Evolutionary conservation across 2,888 invertebrate species (phyloP).

Genomic region (Parapristionchus giblindavisi): DNA sequence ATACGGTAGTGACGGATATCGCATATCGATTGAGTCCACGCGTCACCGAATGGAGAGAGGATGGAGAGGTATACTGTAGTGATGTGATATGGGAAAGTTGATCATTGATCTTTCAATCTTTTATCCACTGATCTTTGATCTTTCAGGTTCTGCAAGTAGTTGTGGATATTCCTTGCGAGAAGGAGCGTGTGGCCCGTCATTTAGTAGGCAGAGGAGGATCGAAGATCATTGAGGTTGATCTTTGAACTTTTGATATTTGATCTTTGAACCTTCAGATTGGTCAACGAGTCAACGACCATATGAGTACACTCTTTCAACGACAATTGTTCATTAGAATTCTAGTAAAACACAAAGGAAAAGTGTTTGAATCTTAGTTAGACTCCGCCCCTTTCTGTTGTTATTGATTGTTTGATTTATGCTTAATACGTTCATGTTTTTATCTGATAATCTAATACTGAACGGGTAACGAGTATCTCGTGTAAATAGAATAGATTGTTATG

Average conservation of each 20-base stretch:
- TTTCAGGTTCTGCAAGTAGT: slow-evolving; percentile 53
- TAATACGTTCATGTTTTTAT: not conserved
- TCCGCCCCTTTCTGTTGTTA: not conserved
- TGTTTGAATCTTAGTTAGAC: slow-evolving; percentile 27
- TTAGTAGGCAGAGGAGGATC: slow-evolving; percentile 45
- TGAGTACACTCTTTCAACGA: slow-evolving; percentile 55
- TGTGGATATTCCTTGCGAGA: slow-evolving; percentile 58
- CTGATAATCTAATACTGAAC: not conserved
- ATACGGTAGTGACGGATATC: slow-evolving; percentile 84
- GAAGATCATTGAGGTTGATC: slow-evolving; percentile 37
- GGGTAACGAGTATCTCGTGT: no score
- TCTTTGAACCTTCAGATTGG: slow-evolving; percentile 44
- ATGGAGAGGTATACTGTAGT: slow-evolving; percentile 46
- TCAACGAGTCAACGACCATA: slow-evolving; percentile 53
- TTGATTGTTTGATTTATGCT: not conserved
- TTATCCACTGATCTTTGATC: not conserved
- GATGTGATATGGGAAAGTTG: not conserved
- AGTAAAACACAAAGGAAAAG: slow-evolving; percentile 51
- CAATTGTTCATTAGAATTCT: slow-evolving; percentile 52
- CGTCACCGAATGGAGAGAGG: slow-evolving; percentile 59
- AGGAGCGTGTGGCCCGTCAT: slow-evolving; percentile 55
- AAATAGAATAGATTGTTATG: no score
- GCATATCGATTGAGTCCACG: slow-evolving; percentile 76
- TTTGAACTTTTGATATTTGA: not conserved
- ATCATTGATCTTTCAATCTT: not conserved